Base-by-base conservation (phyloP, 2,797 vertebrate genomes). In the Corythornis leucogaster region DNA sequence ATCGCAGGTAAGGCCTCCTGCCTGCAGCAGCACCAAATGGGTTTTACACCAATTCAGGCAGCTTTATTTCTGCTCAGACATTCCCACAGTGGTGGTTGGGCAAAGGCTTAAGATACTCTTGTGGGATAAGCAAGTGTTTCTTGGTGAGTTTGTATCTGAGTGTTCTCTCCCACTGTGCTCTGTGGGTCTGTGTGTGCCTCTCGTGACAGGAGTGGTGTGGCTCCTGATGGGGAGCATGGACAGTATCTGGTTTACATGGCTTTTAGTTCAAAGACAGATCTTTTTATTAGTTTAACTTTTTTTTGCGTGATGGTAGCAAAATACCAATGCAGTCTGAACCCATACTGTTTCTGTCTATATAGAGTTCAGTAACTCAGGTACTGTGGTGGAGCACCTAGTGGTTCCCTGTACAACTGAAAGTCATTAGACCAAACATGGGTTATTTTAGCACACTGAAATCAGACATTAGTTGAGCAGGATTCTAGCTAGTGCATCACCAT, bases 41-140 rank as follows among this genome's bases (percentile, higher is more conserved):
- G 7, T 21, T 84, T 73, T 48, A 42, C 33, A 62, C 26, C 33
- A 58, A 46, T 20, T 40, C 5, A 55, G 8, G 48, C 15, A 48
- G 25, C 51, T 40, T 55, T n/a, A 46, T 46, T 61, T 84, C 54
- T 40, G 24, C 5, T 51, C 28, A 79, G 84, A 24, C 6, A 8
- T 10, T n/a, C 26, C n/a, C 45, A 11, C 10, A 22, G 21, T 11
- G 25, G 5, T 53, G 28, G 7, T 8, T 54, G n/a, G 20, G 54
- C 19, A 58, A 74, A 38, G 24, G 7, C 59, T 51, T 55, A 12
- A 55, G 21, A 4, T 33, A 1, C 9, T 35, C 8, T 14, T 50
- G 25, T 22, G 20, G 15, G 6, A 10, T n/a, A 1, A 2, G 2
- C 3, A 6, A 28, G 13, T 1, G 1, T 7, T 10, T 30, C 68